phyloP scores from a whole-genome alignment of 2,113 vertebrate genomes.

The Dermatemys mawii region DNA sequence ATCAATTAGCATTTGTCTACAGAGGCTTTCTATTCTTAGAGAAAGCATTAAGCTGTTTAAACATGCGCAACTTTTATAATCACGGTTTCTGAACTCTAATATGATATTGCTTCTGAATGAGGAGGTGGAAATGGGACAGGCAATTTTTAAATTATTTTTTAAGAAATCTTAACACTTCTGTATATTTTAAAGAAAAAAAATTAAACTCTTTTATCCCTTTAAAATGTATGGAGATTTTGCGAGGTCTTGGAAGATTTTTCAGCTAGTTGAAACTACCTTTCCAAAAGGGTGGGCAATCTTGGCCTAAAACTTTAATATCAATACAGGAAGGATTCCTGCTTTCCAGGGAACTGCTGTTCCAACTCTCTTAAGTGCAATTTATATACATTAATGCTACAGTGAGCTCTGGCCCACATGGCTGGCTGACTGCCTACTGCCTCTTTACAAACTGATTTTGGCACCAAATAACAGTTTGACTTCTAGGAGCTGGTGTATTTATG shows the following conservation, averaged over 20 bases:
- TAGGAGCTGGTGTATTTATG: background rate
- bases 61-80: constrained; percentile 16
- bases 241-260: background rate
- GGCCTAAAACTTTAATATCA: background rate
- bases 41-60: constrained; percentile 42
- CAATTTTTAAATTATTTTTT: background rate
- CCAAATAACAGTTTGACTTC: background rate
- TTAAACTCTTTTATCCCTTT: background rate
- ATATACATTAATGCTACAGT: background rate
- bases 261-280: background rate
- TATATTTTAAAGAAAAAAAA: too few relatives aligned
- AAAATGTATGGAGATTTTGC: background rate
- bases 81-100: background rate
- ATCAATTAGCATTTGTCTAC: constrained; percentile 55
- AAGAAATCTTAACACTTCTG: background rate
- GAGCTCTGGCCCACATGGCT: background rate
- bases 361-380: background rate
- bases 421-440: background rate
- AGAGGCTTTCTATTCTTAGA: constrained; percentile 51
- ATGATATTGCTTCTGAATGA: background rate
- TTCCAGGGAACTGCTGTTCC: background rate
- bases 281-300: background rate
- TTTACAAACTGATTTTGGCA: background rate
- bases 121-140: accelerated
- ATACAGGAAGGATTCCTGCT: background rate